A percentile compares a stretch with the other conserved stretches of the same genome.
These are phyloP conservation scores for Gortyna flavago DNA, from an alignment of 2,888 invertebrate species.

Conservation along the genomic window DNA sequence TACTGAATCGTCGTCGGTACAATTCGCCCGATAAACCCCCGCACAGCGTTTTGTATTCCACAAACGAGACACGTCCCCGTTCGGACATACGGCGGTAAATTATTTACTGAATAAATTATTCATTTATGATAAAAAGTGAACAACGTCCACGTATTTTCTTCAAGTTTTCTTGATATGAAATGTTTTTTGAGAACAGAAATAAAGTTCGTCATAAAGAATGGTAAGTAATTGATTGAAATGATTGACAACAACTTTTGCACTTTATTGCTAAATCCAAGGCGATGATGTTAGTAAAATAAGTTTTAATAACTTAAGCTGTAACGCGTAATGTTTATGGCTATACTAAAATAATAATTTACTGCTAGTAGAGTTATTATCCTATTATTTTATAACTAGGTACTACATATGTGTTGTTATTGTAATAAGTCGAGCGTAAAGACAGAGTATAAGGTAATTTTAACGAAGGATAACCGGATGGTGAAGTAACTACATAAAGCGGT, in stretches of 20 bases:
- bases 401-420: conserved; percentile 20
- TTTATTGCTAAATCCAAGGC: conserved; percentile 11
- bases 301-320: conserved; percentile 39
- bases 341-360: conserved; percentile 44
- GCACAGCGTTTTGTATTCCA: conserved; percentile 43
- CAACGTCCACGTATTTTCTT: conserved; percentile 66
- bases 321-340: conserved; percentile 37
- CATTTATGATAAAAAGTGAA: conserved; percentile 75
- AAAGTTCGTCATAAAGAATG: conserved; percentile 33
- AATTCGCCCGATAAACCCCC: conserved; percentile 49
- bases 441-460: conserved; percentile 48
- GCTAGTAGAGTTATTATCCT: conserved; percentile 42
- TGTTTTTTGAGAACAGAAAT: conserved; percentile 27
- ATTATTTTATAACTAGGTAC: conserved; percentile 41
- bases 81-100: conserved; percentile 57
- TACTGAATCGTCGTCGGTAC: conserved; percentile 63
- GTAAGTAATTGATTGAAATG: conserved; percentile 22
- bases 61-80: conserved; percentile 50
- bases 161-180: conserved; percentile 29
- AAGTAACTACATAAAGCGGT: conserved; percentile 1
- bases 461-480: conserved; percentile 37
- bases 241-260: conserved; percentile 15
- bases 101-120: conserved; percentile 69
- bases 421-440: conserved; percentile 32
- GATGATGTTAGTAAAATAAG: conserved; percentile 28